Conservation (phyloP, 1,140 invertebrate genomes). For the Drosophila seguyi region DNA sequence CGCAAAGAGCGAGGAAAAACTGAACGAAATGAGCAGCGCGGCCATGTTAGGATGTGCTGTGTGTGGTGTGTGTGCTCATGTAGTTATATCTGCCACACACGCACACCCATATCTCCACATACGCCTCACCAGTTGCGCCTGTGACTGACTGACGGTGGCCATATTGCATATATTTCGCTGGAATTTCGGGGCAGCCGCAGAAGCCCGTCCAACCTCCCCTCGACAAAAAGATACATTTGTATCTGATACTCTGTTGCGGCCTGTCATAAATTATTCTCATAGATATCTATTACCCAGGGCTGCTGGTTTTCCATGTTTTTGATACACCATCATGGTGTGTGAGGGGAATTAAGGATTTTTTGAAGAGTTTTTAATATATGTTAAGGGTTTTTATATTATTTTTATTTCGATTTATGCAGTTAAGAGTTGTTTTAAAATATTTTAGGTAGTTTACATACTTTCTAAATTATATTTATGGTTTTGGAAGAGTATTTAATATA, state of each 20-base stretch:
- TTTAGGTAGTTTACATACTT: not conserved
- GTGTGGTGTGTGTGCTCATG: conserved; percentile 1
- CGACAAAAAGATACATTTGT: conserved; percentile 44
- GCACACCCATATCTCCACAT: conserved; percentile 27
- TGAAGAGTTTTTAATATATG: not conserved
- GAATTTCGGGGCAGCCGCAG: conserved; percentile 27
- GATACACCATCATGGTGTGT: not conserved
- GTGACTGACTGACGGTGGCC: conserved; percentile 62
- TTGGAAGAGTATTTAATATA: no score
- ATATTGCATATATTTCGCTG: conserved; percentile 74
- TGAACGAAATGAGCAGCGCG: conserved; percentile 44
- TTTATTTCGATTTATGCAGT: not conserved
- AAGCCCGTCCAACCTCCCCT: conserved; percentile 37
- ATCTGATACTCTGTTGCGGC: conserved; percentile 60
- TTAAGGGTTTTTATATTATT: not conserved
- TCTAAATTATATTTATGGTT: not conserved
- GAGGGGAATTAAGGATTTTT: not conserved
- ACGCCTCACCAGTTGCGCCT: conserved; percentile 64
- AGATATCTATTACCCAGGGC: conserved; percentile 48
- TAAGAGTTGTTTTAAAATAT: not conserved
- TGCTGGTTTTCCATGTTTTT: conserved; percentile 34
- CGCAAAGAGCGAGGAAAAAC: conserved; percentile 22
- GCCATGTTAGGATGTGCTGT: conserved; percentile 80
- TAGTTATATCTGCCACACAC: conserved; percentile 54
- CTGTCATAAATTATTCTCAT: conserved; percentile 76